phyloP scores from a whole-genome alignment of 2,797 vertebrate species.

The Myoxocephalus aenaeus region DNA sequence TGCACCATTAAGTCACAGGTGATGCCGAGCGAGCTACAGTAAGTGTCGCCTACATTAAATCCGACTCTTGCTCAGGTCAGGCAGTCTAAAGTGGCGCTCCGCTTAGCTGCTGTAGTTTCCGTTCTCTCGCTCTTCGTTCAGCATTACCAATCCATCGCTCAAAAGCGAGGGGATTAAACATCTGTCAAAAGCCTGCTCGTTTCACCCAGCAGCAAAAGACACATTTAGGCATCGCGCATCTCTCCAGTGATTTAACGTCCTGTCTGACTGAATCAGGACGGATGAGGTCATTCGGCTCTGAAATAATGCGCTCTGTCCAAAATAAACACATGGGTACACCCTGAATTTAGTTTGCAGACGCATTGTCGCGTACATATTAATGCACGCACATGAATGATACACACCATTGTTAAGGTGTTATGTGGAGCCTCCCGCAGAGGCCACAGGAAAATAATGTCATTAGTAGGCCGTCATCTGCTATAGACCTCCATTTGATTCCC shows the following conservation, averaged over 20 bases:
- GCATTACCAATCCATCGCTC: constrained; percentile 73
- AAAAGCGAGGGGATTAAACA: constrained; percentile 81
- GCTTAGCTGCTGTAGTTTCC: constrained; percentile 57
- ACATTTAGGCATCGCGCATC: constrained; percentile 58
- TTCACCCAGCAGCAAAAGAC: constrained; percentile 71
- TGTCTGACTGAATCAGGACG: constrained; percentile 51
- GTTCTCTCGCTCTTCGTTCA: constrained; percentile 46
- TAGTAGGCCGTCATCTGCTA: constrained; percentile 21
- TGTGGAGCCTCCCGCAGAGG: constrained; percentile 17
- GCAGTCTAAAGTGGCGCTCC: constrained; percentile 33
- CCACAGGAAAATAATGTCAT: neutral
- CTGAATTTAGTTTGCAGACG: constrained; percentile 1
- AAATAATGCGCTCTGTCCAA: constrained; percentile 43
- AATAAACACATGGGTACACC: constrained; percentile 19
- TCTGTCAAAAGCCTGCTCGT: constrained; percentile 71
- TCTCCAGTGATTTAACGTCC: constrained; percentile 60
- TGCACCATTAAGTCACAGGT: constrained; percentile 47
- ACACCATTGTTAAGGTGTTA: neutral
- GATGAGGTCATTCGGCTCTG: constrained; percentile 64
- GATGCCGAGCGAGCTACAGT: constrained; percentile 14
- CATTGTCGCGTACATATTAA: neutral
- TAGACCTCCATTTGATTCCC: constrained; percentile 35
- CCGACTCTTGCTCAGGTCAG: constrained; percentile 34
- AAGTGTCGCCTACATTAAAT: constrained; percentile 43
- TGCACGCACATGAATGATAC: neutral